Conservation (phyloP, 2,113 vertebrate genomes). For the Tamias sibiricus region DNA sequence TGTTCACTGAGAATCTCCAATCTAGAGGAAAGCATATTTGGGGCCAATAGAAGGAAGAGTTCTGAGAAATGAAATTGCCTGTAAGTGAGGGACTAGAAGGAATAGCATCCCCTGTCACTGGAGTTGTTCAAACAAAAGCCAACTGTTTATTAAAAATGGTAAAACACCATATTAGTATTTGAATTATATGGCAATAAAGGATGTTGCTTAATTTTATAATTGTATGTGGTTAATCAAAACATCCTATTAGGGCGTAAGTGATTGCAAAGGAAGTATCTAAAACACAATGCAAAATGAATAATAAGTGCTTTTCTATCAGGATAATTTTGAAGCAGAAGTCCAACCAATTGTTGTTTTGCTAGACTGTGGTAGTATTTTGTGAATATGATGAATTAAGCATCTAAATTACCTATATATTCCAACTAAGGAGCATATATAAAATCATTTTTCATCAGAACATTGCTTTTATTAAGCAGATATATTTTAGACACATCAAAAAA, state of each 20-base stretch:
- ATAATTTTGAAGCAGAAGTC: background rate
- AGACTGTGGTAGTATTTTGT: background rate
- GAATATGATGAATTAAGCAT: background rate
- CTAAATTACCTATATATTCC: background rate
- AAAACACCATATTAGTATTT: background rate
- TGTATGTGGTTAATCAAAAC: background rate
- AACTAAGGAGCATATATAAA: background rate
- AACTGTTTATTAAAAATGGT: background rate
- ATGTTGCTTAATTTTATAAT: constrained; percentile 8
- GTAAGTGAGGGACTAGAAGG: background rate
- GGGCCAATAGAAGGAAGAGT: background rate
- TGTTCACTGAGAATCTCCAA: background rate
- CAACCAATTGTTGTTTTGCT: background rate
- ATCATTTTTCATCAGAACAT: constrained; percentile 34
- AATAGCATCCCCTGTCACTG: background rate
- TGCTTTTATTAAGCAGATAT: background rate
- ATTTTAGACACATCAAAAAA: background rate
- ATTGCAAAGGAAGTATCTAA: background rate
- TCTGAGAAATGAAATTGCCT: background rate
- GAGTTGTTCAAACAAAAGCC: background rate
- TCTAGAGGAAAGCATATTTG: background rate
- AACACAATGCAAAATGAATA: constrained; percentile 5
- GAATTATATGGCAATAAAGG: background rate
- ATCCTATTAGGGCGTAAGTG: background rate
- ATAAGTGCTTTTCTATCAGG: background rate